Conservation (phyloP, 1,140 invertebrate species). For the Drosophila chauvacae region DNA sequence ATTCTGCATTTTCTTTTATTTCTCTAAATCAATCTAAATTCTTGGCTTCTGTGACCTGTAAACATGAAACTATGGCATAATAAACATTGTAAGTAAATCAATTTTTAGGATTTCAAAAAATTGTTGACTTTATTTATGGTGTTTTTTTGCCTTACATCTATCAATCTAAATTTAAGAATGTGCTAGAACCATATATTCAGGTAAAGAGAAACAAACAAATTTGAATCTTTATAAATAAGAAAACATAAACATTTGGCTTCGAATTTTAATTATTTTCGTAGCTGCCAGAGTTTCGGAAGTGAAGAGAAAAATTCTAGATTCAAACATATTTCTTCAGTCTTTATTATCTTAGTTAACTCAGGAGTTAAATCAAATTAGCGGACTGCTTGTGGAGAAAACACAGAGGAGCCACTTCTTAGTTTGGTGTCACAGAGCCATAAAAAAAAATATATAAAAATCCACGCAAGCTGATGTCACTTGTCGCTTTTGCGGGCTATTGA, state of each 20-base stretch:
- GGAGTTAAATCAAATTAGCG: neutral
- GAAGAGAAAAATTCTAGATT: neutral
- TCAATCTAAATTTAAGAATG: neutral
- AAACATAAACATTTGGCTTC: neutral
- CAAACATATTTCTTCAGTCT: too few relatives aligned
- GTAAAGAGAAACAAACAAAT: constrained; percentile 4
- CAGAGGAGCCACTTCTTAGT: constrained; percentile 15
- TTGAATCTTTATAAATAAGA: neutral
- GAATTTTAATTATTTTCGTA: neutral
- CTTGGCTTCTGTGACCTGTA: too few relatives aligned
- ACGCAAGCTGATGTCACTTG: constrained; percentile 39
- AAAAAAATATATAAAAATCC: constrained; percentile 16
- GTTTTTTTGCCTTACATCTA: constrained; percentile 1
- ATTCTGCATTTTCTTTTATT: neutral
- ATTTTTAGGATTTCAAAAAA: neutral
- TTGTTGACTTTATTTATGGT: neutral
- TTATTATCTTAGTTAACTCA: neutral
- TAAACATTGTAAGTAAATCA: neutral
- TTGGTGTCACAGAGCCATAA: constrained; percentile 37
- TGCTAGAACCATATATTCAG: constrained; percentile 1
- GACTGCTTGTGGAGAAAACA: neutral
- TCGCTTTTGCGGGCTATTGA: constrained; percentile 34
- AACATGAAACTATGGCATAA: neutral
- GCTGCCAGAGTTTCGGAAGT: neutral
- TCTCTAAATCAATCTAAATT: neutral